Percentiles rank a stretch among this genome's conserved stretches.
These are phyloP conservation scores for Lasioglossum zephyrum DNA, from an alignment of 2,888 invertebrate species.

Conservation along the genomic window DNA sequence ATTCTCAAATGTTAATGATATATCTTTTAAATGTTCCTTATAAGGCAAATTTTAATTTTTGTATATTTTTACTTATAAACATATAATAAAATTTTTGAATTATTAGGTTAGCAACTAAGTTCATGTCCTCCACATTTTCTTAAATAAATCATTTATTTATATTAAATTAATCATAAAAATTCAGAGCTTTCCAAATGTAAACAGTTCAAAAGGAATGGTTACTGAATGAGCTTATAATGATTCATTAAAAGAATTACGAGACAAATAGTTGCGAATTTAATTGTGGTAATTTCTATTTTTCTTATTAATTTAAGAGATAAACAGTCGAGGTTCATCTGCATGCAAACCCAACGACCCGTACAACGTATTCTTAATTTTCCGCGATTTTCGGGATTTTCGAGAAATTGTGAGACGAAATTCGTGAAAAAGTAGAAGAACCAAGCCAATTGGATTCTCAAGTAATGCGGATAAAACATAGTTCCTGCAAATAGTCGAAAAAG, in stretches of 20 bases:
- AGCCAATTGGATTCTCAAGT: background rate
- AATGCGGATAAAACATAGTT: background rate
- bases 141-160: no score
- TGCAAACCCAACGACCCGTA: background rate
- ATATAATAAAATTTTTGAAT: background rate
- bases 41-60: background rate
- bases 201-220: no score
- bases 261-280: no score
- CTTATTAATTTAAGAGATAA: background rate
- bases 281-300: background rate
- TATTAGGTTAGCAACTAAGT: background rate
- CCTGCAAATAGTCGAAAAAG: background rate
- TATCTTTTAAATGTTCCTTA: background rate
- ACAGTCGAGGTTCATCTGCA: background rate
- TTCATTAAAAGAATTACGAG: no score
- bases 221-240: no score
- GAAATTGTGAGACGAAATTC: no score
- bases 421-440: no score
- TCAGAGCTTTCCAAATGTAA: no score
- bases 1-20: background rate
- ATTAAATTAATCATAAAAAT: no score
- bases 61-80: background rate
- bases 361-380: no score
- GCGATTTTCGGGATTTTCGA: no score
- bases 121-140: no score